A percentile compares a stretch with the other conserved stretches of the same genome.
These are phyloP conservation scores for Pyralis farinalis DNA, from an alignment of 2,888 invertebrate genomes.

Conservation along the genomic window DNA sequence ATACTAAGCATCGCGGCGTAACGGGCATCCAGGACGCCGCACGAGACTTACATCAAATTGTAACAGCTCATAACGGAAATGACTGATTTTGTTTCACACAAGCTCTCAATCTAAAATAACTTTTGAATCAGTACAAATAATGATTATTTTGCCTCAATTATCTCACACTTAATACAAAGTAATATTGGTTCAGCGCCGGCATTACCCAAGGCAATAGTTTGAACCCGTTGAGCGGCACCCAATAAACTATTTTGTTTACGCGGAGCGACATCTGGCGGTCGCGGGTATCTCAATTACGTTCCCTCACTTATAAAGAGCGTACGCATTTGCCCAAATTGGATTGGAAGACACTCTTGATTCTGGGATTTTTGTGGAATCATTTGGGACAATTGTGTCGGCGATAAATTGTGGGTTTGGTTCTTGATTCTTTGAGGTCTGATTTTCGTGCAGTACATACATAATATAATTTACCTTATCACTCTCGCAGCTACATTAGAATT, in stretches of 20 bases:
- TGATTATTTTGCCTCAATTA: not conserved
- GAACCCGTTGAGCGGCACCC: constrained; percentile 33
- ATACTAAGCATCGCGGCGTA: too few relatives aligned
- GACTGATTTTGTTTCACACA: too few relatives aligned
- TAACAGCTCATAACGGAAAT: too few relatives aligned
- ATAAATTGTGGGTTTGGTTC: constrained; percentile 3
- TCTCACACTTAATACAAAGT: constrained; percentile 1
- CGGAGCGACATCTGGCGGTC: constrained; percentile 20
- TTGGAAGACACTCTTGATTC: constrained; percentile 16
- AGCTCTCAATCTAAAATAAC: not conserved
- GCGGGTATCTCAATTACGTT: constrained; percentile 9
- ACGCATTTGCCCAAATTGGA: constrained; percentile 20
- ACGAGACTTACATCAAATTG: too few relatives aligned
- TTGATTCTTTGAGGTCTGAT: constrained; percentile 1
- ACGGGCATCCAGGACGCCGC: too few relatives aligned
- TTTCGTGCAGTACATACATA: not conserved
- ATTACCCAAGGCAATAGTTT: constrained; percentile 32
- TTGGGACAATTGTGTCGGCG: constrained; percentile 9
- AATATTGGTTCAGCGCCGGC: constrained; percentile 10
- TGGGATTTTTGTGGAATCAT: constrained; percentile 12
- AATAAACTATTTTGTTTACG: constrained; percentile 55
- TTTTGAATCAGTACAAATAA: not conserved
- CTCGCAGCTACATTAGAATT: too few relatives aligned
- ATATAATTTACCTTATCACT: too few relatives aligned
- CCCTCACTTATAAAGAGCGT: constrained; percentile 16